Percentiles rank a stretch among this genome's conserved stretches.
Evolutionary conservation across 1,140 invertebrate species (phyloP).

Genomic region (Rhyacophila brunnea): DNA sequence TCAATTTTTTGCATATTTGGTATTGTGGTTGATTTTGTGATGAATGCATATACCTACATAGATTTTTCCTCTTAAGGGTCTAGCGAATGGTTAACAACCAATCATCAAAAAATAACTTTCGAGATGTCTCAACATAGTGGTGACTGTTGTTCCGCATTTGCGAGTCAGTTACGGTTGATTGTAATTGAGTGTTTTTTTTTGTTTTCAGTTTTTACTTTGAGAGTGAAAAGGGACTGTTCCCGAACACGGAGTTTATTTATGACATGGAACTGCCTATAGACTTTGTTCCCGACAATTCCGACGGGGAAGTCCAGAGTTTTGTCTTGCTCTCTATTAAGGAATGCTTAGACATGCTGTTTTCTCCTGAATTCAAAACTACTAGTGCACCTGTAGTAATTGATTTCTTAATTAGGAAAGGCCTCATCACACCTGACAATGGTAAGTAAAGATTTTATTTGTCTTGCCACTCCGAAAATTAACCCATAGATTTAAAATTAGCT

Average conservation of each 20-base stretch:
- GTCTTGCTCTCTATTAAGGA: slow-evolving; percentile 79
- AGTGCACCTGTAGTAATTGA: slow-evolving; percentile 87
- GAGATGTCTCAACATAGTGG: too few species aligned
- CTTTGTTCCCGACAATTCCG: slow-evolving; percentile 85
- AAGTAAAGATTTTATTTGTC: too few species aligned
- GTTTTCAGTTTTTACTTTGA: slow-evolving; percentile 82
- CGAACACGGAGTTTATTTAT: slow-evolving; percentile 93
- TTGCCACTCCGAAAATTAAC: too few species aligned
- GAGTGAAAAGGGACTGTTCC: slow-evolving; percentile 87
- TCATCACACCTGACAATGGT: slow-evolving; percentile 87
- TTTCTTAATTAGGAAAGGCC: slow-evolving; percentile 87
- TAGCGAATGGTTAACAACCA: too few species aligned
- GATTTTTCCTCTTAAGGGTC: too few species aligned
- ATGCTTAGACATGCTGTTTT: slow-evolving; percentile 75
- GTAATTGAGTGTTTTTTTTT: slow-evolving; percentile 10
- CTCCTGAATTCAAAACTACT: slow-evolving; percentile 88
- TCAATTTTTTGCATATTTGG: too few species aligned
- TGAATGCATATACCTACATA: too few species aligned
- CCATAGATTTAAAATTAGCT: too few species aligned
- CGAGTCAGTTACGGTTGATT: background rate
- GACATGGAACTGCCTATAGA: slow-evolving; percentile 88
- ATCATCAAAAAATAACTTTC: too few species aligned
- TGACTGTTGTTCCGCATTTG: too few species aligned
- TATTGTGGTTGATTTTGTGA: too few species aligned
- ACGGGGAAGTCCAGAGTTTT: slow-evolving; percentile 91